Conservation (phyloP, 2,888 invertebrate species). For the Phyto melanocephala region DNA sequence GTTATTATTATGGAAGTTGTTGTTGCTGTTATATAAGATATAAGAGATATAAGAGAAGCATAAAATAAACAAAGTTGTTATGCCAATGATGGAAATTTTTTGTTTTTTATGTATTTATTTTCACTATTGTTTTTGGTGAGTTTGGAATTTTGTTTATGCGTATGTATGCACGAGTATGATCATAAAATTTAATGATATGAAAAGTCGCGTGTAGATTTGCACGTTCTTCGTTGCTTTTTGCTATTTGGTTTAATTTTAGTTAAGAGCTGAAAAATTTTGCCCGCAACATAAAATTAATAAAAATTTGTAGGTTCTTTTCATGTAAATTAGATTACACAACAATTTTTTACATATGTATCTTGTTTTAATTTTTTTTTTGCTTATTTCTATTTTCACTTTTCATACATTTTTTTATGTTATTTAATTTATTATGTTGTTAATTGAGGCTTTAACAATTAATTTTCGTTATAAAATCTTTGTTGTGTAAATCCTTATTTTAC, state of each 20-base stretch:
- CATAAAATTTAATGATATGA: background rate
- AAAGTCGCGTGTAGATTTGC: constrained; percentile 52
- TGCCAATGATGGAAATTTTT: background rate
- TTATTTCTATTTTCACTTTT: background rate
- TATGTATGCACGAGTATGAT: background rate
- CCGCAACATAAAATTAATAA: no score
- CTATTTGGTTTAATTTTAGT: no score
- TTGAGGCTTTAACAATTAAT: background rate
- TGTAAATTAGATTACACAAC: constrained; percentile 74
- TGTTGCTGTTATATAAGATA: no score
- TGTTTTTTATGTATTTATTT: background rate
- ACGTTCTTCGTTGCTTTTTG: constrained; percentile 43
- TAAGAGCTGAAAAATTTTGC: no score
- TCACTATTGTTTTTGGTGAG: background rate
- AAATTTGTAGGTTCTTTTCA: constrained; percentile 15
- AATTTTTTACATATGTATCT: constrained; percentile 25
- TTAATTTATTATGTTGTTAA: background rate
- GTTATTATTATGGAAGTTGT: constrained; percentile 38
- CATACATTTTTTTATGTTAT: background rate
- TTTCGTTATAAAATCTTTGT: background rate
- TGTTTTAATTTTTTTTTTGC: background rate
- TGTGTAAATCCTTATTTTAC: background rate
- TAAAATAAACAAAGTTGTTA: constrained; percentile 43
- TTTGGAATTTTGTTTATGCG: background rate
- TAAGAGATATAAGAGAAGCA: constrained; percentile 39